Evolutionary conservation across 2,888 invertebrate species (phyloP), one percentile per base, ranked within the genome.

Genomic region (Dioctria rufipes): DNA sequence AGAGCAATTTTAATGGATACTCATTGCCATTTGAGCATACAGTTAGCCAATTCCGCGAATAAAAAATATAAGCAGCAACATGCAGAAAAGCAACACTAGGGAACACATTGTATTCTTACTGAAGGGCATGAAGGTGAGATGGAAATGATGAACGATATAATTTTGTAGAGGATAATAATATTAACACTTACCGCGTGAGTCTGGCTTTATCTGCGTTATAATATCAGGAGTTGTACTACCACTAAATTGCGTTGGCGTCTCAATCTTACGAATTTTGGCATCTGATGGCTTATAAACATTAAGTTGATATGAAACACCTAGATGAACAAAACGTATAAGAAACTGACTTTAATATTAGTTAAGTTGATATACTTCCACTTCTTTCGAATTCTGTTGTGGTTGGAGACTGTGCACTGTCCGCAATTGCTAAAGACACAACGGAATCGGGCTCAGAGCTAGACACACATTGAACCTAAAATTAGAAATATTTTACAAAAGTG

Each of bases 381-480:
- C 82, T 80, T 81, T 89, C 89, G 80, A 87, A 87, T 77, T 89
- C 89, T 39, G 89, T 88, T 9, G 88, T 87, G 8, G 89, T 87
- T 39, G 89, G 89, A 49, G 89, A 89, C 75, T 89, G 88, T 3
- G 87, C 86, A 80, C 87, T 89, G 69, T 89, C 89, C 8, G 84
- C 85, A 80, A 87, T 87, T 80, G 86, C 86, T 2, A 89, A 88
- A 2, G 88, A 89, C 39, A 92, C 92, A 5, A 91, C 92, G 2
- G 92, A 91, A 86, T 95, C 95, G 46, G 94, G 95, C 86, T 95
- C 95, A 85, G 95, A 95, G 86, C 95, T 95, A 49, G 96, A 95
- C 83, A 96, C 94, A 87, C 95, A 96, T 87, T 96, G 96, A 43
- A 96, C 96, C 95, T 95, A 93, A 94, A 93, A 93, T 93, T 61